These are phyloP conservation scores for Lindbergichthys nudifrons DNA, from an alignment of 2,797 vertebrate species.

Conservation along the genomic window DNA sequence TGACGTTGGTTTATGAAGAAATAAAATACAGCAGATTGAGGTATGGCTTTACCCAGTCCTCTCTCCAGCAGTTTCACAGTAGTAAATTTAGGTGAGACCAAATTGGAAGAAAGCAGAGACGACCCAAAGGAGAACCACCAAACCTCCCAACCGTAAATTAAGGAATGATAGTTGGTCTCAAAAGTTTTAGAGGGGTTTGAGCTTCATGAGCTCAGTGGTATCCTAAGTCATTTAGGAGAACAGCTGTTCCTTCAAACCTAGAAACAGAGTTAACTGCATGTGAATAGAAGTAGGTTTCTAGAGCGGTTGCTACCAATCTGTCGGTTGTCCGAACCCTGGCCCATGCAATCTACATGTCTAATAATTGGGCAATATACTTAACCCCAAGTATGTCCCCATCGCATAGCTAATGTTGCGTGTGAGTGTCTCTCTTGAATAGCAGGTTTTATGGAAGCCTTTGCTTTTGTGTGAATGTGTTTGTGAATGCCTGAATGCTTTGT, in stretches of 20 bases:
- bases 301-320: too few species aligned
- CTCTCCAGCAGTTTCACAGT: slow-evolving; percentile 3
- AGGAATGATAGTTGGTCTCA: slow-evolving; percentile 1
- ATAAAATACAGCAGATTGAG: slow-evolving; percentile 26
- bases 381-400: too few species aligned
- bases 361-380: too few species aligned
- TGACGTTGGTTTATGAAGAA: slow-evolving; percentile 24
- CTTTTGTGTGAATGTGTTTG: too few species aligned
- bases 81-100: slow-evolving; percentile 20
- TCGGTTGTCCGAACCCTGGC: too few species aligned
- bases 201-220: neutral
- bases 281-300: neutral
- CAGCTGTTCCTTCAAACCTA: neutral
- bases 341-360: too few species aligned
- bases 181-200: neutral
- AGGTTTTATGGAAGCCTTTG: too few species aligned
- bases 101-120: slow-evolving; percentile 22
- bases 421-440: too few species aligned
- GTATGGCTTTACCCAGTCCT: slow-evolving; percentile 7
- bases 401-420: too few species aligned
- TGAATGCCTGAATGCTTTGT: neutral
- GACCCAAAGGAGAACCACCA: slow-evolving; percentile 5
- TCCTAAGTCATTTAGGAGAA: neutral
- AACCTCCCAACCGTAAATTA: slow-evolving; percentile 20
- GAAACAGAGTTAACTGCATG: too few species aligned